Percentiles rank a stretch among this genome's conserved stretches.
Evolutionary conservation across 2,888 invertebrate genomes (phyloP).

Genomic region (Itoplectis maculator): DNA sequence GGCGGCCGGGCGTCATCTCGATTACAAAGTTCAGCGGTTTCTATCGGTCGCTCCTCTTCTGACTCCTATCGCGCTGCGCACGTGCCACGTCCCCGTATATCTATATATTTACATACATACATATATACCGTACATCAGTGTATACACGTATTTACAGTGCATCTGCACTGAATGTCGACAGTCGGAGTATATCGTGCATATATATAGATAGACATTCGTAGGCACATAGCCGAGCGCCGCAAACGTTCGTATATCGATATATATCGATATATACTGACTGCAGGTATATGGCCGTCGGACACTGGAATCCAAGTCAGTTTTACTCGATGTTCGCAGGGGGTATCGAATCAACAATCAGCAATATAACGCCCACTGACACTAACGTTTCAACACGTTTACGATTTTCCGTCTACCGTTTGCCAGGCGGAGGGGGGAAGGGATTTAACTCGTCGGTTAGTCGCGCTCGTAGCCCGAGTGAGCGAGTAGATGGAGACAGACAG

Average conservation of each 20-base stretch:
- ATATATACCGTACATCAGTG: background rate
- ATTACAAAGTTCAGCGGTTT: slow-evolving; percentile 61
- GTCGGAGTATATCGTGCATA: background rate
- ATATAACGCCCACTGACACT: slow-evolving; percentile 50
- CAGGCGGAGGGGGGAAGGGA: background rate
- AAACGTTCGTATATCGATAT: slow-evolving; percentile 3
- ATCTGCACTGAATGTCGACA: background rate
- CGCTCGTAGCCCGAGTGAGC: no score
- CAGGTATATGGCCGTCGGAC: slow-evolving; percentile 17
- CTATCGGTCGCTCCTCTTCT: slow-evolving; percentile 12
- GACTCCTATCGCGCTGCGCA: background rate
- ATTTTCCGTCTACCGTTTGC: slow-evolving; percentile 54
- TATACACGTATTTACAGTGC: background rate
- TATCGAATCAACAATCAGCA: slow-evolving; percentile 63
- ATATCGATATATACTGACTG: background rate
- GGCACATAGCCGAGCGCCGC: slow-evolving; percentile 2
- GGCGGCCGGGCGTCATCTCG: slow-evolving; percentile 20
- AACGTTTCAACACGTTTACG: slow-evolving; percentile 63
- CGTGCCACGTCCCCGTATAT: background rate
- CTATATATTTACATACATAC: slow-evolving; percentile 8
- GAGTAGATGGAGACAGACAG: no score
- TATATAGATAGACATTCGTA: background rate
- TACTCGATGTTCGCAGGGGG: slow-evolving; percentile 52
- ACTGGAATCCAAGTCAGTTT: slow-evolving; percentile 53
- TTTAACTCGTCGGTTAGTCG: slow-evolving; percentile 5